A percentile compares a stretch with the other conserved stretches of the same genome.
Conservation (phyloP, 2,888 invertebrate genomes). For the Polydrusus pterygomalis region DNA sequence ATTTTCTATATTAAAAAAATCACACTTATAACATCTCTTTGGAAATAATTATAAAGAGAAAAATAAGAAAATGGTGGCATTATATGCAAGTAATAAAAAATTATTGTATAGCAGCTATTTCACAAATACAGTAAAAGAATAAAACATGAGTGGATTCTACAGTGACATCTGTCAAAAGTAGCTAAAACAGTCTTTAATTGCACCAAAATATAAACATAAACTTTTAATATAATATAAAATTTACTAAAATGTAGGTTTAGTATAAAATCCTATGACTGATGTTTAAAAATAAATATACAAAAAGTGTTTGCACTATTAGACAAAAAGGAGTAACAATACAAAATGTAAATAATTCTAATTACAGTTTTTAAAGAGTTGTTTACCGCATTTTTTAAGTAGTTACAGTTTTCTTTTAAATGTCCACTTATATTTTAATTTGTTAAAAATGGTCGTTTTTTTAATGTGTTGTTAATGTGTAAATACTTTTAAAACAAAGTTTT, state of each 20-base stretch:
- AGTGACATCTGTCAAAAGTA: constrained; percentile 37
- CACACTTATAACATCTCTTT: constrained; percentile 72
- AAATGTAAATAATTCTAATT: constrained; percentile 13
- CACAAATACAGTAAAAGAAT: constrained; percentile 44
- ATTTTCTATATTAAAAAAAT: constrained; percentile 69
- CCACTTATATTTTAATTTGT: no score
- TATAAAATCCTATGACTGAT: constrained; percentile 55
- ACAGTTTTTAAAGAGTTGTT: background rate
- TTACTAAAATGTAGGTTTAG: constrained; percentile 51
- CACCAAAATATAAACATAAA: constrained; percentile 65
- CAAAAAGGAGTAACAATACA: constrained; percentile 59
- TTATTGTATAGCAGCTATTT: constrained; percentile 41
- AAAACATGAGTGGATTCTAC: constrained; percentile 47
- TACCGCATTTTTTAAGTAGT: no score
- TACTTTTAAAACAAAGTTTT: no score
- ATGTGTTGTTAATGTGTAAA: no score
- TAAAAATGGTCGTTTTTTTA: no score
- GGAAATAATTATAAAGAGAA: constrained; percentile 67
- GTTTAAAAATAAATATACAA: constrained; percentile 54
- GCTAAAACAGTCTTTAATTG: constrained; percentile 71
- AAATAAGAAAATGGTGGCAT: constrained; percentile 58
- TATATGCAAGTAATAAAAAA: constrained; percentile 58
- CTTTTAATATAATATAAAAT: constrained; percentile 49
- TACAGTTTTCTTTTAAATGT: no score
- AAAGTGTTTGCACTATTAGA: constrained; percentile 56